Evolutionary conservation across 2,113 vertebrate genomes (phyloP).

Genomic region (Pipra filicauda): DNA sequence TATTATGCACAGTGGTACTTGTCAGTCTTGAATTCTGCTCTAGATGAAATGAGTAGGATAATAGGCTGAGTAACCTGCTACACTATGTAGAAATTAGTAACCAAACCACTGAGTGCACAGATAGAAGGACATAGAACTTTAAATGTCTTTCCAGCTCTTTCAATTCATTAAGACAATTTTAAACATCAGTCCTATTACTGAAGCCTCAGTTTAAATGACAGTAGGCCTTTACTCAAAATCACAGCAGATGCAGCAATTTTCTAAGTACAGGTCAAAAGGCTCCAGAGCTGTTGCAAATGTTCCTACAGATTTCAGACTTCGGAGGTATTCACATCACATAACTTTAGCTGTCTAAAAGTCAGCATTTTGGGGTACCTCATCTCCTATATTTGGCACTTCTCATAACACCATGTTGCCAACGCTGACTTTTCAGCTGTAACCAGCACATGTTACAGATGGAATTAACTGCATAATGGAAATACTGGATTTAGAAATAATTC

Average conservation of each 20-base stretch:
- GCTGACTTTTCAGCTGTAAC: not conserved
- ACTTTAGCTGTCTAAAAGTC: not conserved
- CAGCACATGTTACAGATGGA: not conserved
- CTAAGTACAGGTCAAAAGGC: not conserved
- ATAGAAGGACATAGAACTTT: not conserved
- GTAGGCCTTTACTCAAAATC: conserved; percentile 12
- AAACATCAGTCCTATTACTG: conserved; percentile 31
- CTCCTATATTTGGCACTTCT: not conserved
- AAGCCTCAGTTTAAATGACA: conserved; percentile 9
- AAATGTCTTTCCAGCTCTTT: conserved; percentile 8
- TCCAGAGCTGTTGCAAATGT: not conserved
- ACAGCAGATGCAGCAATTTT: not conserved
- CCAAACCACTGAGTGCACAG: not conserved
- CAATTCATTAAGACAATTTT: conserved; percentile 20
- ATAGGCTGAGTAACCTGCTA: not conserved
- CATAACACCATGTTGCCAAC: not conserved
- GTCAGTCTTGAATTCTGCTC: not conserved
- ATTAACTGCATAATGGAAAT: not conserved
- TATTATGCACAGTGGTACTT: not conserved
- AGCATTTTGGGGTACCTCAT: not conserved
- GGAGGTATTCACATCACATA: not conserved
- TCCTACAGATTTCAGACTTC: not conserved
- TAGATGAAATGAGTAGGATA: not conserved
- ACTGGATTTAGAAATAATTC: not conserved
- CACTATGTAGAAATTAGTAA: not conserved